Evolutionary conservation across 2,888 invertebrate genomes (phyloP).

Genomic region (Sialis lutaria): DNA sequence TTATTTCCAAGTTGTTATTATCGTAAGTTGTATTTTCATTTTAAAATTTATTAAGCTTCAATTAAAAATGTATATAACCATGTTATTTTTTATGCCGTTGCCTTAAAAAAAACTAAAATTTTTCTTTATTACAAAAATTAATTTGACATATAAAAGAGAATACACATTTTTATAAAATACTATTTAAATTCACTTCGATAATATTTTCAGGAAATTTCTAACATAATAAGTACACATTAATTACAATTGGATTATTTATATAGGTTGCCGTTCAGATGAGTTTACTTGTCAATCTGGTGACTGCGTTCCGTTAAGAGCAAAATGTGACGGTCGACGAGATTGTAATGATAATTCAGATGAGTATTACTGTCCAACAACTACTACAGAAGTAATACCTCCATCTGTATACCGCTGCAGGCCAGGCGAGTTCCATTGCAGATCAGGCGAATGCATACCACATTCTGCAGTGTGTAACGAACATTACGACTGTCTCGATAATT

Average conservation of each 20-base stretch:
- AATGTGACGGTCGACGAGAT: constrained; percentile 31
- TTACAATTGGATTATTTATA: constrained; percentile 3
- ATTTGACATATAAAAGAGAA: too few relatives aligned
- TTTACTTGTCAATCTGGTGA: constrained; percentile 51
- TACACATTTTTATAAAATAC: too few relatives aligned
- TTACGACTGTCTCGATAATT: constrained; percentile 52
- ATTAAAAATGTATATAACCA: too few relatives aligned
- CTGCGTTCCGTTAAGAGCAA: constrained; percentile 30
- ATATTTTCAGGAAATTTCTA: too few relatives aligned
- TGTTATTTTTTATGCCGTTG: too few relatives aligned
- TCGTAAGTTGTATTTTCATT: too few relatives aligned
- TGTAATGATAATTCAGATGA: constrained; percentile 43
- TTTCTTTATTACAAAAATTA: too few relatives aligned
- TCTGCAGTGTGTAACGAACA: constrained; percentile 35
- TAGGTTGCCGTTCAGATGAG: constrained; percentile 45
- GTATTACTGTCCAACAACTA: constrained; percentile 27
- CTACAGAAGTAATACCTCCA: constrained; percentile 10
- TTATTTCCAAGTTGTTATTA: too few relatives aligned
- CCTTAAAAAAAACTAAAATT: too few relatives aligned
- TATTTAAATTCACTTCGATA: too few relatives aligned
- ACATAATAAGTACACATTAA: too few relatives aligned
- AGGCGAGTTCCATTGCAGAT: constrained; percentile 26
- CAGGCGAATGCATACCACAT: constrained; percentile 29
- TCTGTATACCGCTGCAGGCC: constrained; percentile 24
- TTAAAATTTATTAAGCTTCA: too few relatives aligned